phyloP scores from a whole-genome alignment of 2,113 vertebrate species.

The Struthidea cinerea region DNA sequence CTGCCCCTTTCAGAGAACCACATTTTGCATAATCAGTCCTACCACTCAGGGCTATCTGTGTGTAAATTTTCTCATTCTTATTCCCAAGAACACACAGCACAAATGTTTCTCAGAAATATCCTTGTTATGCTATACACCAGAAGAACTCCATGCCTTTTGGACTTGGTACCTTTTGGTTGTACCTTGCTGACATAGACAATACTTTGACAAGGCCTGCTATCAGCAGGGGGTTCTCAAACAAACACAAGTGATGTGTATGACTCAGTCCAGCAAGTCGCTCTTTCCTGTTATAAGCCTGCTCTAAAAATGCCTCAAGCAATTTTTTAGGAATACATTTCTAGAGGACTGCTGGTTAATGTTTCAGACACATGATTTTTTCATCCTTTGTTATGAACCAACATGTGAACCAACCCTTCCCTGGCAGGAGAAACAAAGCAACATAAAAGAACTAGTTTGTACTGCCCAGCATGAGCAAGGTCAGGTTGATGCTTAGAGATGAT shows the following conservation, averaged over 20 bases:
- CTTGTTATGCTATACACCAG: not conserved
- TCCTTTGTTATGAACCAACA: not conserved
- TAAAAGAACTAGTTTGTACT: not conserved
- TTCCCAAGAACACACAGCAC: not conserved
- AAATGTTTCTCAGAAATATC: not conserved
- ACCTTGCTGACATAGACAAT: not conserved
- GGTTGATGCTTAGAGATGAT: not conserved
- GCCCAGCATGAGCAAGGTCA: not conserved
- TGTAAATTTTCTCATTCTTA: not conserved
- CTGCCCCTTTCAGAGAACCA: not conserved
- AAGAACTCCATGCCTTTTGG: not conserved
- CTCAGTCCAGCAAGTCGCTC: not conserved
- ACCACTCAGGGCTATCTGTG: not conserved
- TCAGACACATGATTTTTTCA: not conserved
- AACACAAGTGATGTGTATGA: not conserved
- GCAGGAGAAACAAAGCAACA: not conserved
- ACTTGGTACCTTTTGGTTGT: not conserved
- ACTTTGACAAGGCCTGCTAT: not conserved
- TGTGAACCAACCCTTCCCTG: not conserved
- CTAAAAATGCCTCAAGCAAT: not conserved
- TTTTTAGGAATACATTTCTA: not conserved
- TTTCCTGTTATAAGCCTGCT: not conserved
- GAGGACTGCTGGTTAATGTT: not conserved
- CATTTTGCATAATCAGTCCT: not conserved
- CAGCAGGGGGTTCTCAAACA: not conserved